Conservation (phyloP, 2,113 vertebrate genomes). For the Onychorhynchus coronatus region DNA sequence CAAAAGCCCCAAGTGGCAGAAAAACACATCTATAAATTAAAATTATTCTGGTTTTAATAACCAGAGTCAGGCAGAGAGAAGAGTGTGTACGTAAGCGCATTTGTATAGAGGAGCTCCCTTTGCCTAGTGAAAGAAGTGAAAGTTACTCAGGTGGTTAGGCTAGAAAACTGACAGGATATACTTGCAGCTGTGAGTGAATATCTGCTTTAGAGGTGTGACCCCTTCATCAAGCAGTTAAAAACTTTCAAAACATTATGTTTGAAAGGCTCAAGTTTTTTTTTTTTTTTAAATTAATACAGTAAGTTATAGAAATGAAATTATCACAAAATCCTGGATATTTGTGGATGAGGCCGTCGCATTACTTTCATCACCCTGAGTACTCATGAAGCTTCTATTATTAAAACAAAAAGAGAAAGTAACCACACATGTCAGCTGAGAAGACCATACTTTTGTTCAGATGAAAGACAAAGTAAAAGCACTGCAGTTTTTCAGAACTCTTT, state of each 20-base stretch:
- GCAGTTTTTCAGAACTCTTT: background rate
- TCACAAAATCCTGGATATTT: background rate
- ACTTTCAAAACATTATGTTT: background rate
- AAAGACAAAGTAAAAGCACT: background rate
- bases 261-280: background rate
- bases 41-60: background rate
- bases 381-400: background rate
- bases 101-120: background rate
- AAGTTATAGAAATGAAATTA: background rate
- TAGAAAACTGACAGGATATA: background rate
- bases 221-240: background rate
- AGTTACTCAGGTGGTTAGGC: background rate
- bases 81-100: fast-evolving
- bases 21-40: background rate
- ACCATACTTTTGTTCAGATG: background rate
- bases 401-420: background rate
- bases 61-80: background rate
- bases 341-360: background rate
- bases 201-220: background rate
- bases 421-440: background rate
- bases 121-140: background rate
- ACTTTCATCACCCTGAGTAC: background rate
- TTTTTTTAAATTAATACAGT: background rate
- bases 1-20: background rate
- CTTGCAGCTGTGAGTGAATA: background rate